phyloP scores from a whole-genome alignment of 2,113 vertebrate species.

The Anoplopoma fimbria region DNA sequence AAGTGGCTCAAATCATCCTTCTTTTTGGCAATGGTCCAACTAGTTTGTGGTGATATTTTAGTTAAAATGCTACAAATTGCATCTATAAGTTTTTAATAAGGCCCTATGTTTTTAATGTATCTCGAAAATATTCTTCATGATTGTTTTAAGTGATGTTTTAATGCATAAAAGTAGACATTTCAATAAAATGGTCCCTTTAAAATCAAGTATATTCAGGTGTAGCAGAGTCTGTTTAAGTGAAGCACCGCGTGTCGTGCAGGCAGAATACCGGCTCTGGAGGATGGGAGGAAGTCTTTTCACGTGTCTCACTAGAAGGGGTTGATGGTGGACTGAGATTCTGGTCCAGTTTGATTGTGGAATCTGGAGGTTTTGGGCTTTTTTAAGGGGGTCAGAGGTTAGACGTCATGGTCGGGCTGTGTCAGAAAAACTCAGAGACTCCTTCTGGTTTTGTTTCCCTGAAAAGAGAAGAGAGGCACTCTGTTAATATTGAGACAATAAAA shows the following conservation, averaged over 20 bases:
- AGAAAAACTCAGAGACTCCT: slow-evolving; percentile 72
- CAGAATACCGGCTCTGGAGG: background rate
- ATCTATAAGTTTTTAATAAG: background rate
- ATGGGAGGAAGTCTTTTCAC: background rate
- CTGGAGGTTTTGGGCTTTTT: slow-evolving; percentile 20
- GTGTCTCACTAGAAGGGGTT: background rate
- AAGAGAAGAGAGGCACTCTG: background rate
- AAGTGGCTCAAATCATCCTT: background rate
- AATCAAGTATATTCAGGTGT: slow-evolving; percentile 45
- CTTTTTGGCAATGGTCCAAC: background rate
- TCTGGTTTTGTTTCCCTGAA: slow-evolving; percentile 79
- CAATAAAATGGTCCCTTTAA: slow-evolving; percentile 32
- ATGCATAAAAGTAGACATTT: slow-evolving; percentile 24
- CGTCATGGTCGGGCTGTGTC: slow-evolving; percentile 57
- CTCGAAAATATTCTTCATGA: background rate
- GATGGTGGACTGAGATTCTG: slow-evolving; percentile 7
- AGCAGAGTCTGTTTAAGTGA: slow-evolving; percentile 22
- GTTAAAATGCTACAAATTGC: background rate
- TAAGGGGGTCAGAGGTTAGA: slow-evolving; percentile 54
- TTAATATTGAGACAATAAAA: background rate
- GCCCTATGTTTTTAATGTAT: background rate
- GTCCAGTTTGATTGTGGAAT: slow-evolving; percentile 35
- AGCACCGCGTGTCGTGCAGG: slow-evolving; percentile 1
- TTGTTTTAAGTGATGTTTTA: background rate
- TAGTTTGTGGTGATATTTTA: background rate